Evolutionary conservation across 2,797 vertebrate species (phyloP).

Genomic region (Lophotriccus pileatus): DNA sequence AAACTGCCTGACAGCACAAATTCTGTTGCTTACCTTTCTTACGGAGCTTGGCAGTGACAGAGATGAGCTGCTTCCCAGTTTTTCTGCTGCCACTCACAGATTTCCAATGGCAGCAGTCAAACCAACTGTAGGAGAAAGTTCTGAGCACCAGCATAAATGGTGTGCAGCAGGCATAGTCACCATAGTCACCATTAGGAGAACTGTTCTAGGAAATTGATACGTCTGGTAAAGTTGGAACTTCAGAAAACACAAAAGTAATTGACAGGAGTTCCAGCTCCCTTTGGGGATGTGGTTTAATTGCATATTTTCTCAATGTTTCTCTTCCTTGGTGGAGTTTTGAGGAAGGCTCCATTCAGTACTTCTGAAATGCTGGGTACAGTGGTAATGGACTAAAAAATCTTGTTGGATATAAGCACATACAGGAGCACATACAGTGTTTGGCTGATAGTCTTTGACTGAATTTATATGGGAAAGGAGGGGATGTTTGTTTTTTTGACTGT

Average conservation of each 20-base stretch:
- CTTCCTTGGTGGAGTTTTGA: neutral
- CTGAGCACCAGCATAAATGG: neutral
- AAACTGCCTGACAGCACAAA: neutral
- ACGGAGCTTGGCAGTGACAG: fast-evolving
- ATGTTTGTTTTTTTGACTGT: neutral
- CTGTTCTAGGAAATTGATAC: neutral
- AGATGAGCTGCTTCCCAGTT: neutral
- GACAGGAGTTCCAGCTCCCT: neutral
- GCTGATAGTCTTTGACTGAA: neutral
- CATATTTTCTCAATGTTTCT: neutral
- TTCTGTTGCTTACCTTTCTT: neutral
- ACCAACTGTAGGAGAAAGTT: neutral
- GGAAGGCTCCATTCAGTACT: neutral
- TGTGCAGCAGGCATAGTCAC: neutral
- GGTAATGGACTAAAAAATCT: neutral
- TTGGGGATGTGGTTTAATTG: neutral
- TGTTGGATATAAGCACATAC: neutral
- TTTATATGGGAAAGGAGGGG: neutral
- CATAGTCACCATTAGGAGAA: neutral
- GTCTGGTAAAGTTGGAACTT: neutral
- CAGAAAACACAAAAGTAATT: neutral
- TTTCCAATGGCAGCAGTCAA: neutral
- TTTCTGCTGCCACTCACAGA: neutral
- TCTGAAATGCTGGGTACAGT: neutral
- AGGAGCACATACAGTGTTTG: neutral